A percentile compares a stretch with the other conserved stretches of the same genome.
These are phyloP conservation scores for Polypterus bichir DNA, from an alignment of 2,113 vertebrate genomes.

Conservation along the genomic window DNA sequence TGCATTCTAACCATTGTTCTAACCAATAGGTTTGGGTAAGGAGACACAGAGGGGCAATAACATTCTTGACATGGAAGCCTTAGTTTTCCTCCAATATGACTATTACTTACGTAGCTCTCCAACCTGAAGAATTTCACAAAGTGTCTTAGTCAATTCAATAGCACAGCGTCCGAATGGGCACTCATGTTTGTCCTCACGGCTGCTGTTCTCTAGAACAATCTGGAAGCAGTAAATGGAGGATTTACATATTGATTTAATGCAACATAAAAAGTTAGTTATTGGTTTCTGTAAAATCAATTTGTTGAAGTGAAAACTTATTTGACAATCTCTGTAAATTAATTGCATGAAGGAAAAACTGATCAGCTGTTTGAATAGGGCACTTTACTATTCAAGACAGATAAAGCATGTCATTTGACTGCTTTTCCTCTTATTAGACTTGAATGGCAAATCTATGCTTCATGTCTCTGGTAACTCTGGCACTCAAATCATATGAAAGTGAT, in stretches of 20 bases:
- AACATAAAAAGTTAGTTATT: neutral
- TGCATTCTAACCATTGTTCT: too few relatives aligned
- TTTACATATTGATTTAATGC: neutral
- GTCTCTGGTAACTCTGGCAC: too few relatives aligned
- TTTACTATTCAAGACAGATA: too few relatives aligned
- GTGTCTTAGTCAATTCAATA: conserved; percentile 88
- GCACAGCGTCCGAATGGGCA: conserved; percentile 95
- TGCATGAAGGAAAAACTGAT: too few relatives aligned
- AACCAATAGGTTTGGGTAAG: neutral
- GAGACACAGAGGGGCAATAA: neutral
- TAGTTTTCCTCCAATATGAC: too few relatives aligned
- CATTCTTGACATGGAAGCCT: too few relatives aligned
- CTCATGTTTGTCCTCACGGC: conserved; percentile 89
- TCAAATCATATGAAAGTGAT: too few relatives aligned
- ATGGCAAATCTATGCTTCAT: too few relatives aligned
- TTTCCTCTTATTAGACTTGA: too few relatives aligned
- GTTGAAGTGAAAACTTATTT: neutral
- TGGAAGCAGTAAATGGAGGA: conserved; percentile 24
- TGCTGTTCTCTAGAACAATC: conserved; percentile 96
- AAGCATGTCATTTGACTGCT: too few relatives aligned
- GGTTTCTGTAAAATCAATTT: neutral
- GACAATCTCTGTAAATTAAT: too few relatives aligned
- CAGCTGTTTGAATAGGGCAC: too few relatives aligned
- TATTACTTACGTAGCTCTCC: conserved; percentile 84
- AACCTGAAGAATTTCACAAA: conserved; percentile 93